Percentiles rank a stretch among this genome's conserved stretches.
phyloP scores from a whole-genome alignment of 1,140 invertebrate genomes.

The Hyles vespertilio region DNA sequence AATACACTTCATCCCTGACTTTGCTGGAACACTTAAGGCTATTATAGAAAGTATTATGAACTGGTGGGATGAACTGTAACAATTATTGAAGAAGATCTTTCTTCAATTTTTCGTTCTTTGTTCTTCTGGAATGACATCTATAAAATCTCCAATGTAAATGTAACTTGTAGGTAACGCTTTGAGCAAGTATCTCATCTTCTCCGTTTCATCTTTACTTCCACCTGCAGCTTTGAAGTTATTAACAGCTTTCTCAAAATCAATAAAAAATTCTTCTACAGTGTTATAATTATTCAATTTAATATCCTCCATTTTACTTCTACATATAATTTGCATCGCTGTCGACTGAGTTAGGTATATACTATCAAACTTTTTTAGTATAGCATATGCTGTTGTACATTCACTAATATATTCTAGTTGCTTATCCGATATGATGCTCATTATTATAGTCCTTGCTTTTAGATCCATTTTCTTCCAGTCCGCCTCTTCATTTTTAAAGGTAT shows the following conservation, averaged over 20 bases:
- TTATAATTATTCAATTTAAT: slow-evolving; percentile 35
- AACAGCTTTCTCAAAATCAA: slow-evolving; percentile 31
- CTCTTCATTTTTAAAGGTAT: slow-evolving; percentile 5
- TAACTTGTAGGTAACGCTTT: too few relatives aligned
- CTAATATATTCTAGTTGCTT: slow-evolving; percentile 39
- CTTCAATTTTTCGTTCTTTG: too few relatives aligned
- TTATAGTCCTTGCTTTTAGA: slow-evolving; percentile 36
- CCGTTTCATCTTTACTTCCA: slow-evolving; percentile 14
- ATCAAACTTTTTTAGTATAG: slow-evolving; percentile 37
- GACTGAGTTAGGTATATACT: slow-evolving; percentile 42
- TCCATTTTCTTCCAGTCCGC: slow-evolving; percentile 26
- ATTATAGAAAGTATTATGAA: too few relatives aligned
- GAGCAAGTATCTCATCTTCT: too few relatives aligned
- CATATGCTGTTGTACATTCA: slow-evolving; percentile 31
- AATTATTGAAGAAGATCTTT: too few relatives aligned
- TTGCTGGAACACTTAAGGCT: too few relatives aligned
- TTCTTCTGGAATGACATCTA: too few relatives aligned
- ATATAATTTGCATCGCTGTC: slow-evolving; percentile 46
- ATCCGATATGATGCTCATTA: slow-evolving; percentile 39
- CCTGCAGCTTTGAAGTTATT: slow-evolving; percentile 39
- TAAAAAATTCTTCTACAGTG: slow-evolving; percentile 40
- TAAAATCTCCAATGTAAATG: too few relatives aligned
- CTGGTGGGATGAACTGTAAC: too few relatives aligned
- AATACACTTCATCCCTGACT: too few relatives aligned
- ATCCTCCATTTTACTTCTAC: slow-evolving; percentile 36